phyloP scores from a whole-genome alignment of 2,888 invertebrate genomes.

The Anthophora plumipes region DNA sequence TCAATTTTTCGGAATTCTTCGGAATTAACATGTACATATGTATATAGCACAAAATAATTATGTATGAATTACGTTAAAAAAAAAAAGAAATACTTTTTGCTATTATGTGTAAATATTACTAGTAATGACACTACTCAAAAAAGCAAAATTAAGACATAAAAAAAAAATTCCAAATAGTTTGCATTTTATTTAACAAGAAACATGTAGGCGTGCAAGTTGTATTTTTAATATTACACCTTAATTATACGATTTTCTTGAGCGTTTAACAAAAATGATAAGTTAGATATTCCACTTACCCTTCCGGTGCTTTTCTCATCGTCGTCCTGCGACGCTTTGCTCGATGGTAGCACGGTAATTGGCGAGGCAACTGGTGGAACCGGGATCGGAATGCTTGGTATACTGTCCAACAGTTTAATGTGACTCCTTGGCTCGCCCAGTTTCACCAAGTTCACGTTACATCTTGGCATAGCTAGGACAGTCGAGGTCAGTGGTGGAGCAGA shows the following conservation, averaged over 20 bases:
- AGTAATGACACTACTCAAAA: too few species aligned
- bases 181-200: too few species aligned
- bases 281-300: constrained; percentile 41
- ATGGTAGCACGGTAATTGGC: constrained; percentile 72
- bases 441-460: constrained; percentile 81
- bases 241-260: not conserved
- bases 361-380: constrained; percentile 76
- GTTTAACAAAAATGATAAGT: not conserved
- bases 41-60: too few species aligned
- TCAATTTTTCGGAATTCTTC: too few species aligned
- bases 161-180: too few species aligned
- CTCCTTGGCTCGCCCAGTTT: constrained; percentile 81
- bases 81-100: too few species aligned
- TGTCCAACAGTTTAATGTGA: constrained; percentile 81
- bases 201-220: too few species aligned
- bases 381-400: constrained; percentile 80
- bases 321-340: constrained; percentile 68
- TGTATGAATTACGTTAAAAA: too few species aligned
- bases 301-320: constrained; percentile 75
- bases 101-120: too few species aligned
- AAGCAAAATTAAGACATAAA: too few species aligned
- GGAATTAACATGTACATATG: too few species aligned
- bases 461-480: constrained; percentile 74
- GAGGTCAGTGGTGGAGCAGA: constrained; percentile 65
- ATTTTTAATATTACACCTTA: rapidly evolving